A percentile compares a stretch with the other conserved stretches of the same genome.
These are phyloP conservation scores for Hyppa rectilinea DNA, from an alignment of 2,888 invertebrate genomes.

Conservation along the genomic window DNA sequence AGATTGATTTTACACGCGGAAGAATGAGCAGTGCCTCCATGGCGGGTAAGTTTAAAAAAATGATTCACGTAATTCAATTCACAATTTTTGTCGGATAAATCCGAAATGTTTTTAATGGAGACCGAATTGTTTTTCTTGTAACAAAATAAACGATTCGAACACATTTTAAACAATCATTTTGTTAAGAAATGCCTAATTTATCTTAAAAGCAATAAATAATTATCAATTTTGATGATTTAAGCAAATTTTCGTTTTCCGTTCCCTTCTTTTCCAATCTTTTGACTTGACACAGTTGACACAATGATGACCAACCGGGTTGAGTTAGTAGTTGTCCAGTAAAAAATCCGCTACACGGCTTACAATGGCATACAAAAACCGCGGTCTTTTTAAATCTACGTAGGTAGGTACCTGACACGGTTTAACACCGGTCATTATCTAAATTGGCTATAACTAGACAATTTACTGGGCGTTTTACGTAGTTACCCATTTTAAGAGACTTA, in stretches of 20 bases:
- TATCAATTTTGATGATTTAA: background rate
- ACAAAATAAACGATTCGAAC: background rate
- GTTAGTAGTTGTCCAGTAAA: background rate
- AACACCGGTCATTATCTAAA: constrained; percentile 19
- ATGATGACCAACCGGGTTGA: background rate
- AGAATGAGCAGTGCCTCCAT: constrained; percentile 90
- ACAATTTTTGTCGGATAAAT: background rate
- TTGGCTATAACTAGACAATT: constrained; percentile 22
- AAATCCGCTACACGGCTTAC: background rate
- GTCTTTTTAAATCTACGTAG: background rate
- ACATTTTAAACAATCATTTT: too few species aligned
- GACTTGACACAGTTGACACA: background rate
- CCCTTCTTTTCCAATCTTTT: background rate
- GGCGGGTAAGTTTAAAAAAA: constrained; percentile 81
- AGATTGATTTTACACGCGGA: constrained; percentile 89
- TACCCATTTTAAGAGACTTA: constrained; percentile 4
- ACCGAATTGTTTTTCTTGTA: background rate
- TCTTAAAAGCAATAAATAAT: background rate
- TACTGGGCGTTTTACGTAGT: constrained; percentile 12
- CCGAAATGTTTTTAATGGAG: constrained; percentile 5
- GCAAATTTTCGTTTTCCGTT: background rate
- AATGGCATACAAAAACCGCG: background rate
- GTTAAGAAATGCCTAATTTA: background rate
- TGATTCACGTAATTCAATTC: background rate
- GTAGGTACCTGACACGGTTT: background rate